Base-by-base conservation (phyloP, 2,888 invertebrate species). In the Torymus texanus region DNA sequence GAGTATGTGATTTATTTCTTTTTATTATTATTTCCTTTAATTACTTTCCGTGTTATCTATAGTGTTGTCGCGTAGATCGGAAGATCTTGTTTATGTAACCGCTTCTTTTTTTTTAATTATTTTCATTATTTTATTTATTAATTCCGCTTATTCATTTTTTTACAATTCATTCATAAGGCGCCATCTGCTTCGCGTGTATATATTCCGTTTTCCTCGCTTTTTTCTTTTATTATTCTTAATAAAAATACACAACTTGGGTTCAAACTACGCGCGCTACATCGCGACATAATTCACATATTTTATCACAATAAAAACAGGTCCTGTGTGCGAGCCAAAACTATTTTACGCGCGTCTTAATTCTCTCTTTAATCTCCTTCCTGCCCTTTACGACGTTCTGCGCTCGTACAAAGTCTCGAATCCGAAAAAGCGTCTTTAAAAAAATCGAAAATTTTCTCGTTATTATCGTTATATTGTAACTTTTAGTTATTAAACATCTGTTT, bases 241-340 rank as follows among this genome's bases (percentile, higher is more conserved):
- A 79, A 79, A 79, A 79, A 75, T 75, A 75, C 79, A 71, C 72
- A 75, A 75, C 62, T 61, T 72, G 75, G 55, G 66, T 74, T 70
- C 5, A 65, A 51, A 59, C 56, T 66, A 72, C 61, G 59, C 72
- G 41, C 58, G 53, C 77, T 78, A 78, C 11, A 53, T 72, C 58
- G 71, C 66, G 66, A 78, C 66, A 29, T 62, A 62, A 62, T 78
- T 78, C 66, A 72, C 63, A 59, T 65, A 53, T 41, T 75, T 74
- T 79, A 78, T 78, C 78, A 78, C 78, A 78, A 74, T 78, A 74
- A 78, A 78, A 78, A 68, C 74, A 78, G 78, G 74, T 79, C 74
- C 78, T 74, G 74, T 72, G 66, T 79, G 68, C 74, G 78, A 79
- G 74, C 63, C 67, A 68, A 79, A 70, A 77, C 41, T 73, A 71